phyloP scores from a whole-genome alignment of 2,888 invertebrate species.

The Harpalus rufipes region DNA sequence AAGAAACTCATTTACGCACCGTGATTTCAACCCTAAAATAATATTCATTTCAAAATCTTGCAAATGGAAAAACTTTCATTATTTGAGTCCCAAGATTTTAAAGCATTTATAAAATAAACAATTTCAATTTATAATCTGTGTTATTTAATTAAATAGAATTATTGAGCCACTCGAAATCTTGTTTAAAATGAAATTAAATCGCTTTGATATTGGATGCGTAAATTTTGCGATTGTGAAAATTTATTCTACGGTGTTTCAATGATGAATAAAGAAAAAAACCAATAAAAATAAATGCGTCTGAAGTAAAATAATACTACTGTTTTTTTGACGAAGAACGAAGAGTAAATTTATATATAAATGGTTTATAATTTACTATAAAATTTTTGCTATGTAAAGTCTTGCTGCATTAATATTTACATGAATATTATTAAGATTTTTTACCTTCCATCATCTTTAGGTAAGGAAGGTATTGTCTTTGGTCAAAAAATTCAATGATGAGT shows the following conservation, averaged over 20 bases:
- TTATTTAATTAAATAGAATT: constrained; percentile 27
- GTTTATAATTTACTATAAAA: too few species aligned
- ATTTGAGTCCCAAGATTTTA: background rate
- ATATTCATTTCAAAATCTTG: background rate
- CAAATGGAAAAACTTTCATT: background rate
- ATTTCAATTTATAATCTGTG: background rate
- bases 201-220: constrained; percentile 21
- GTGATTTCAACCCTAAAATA: background rate
- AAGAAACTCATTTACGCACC: too few species aligned
- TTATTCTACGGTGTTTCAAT: background rate
- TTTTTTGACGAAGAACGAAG: too few species aligned
- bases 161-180: background rate
- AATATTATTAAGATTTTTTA: too few species aligned
- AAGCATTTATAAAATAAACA: background rate
- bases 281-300: too few species aligned
- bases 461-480: too few species aligned
- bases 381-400: too few species aligned
- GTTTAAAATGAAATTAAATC: constrained; percentile 1
- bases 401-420: too few species aligned
- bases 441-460: too few species aligned
- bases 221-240: constrained; percentile 2
- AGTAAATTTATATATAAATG: too few species aligned
- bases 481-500: too few species aligned
- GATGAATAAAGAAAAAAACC: background rate
- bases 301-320: too few species aligned